Evolutionary conservation across 2,113 vertebrate species (phyloP).

Genomic region (Pseudorhombus dupliciocellatus): DNA sequence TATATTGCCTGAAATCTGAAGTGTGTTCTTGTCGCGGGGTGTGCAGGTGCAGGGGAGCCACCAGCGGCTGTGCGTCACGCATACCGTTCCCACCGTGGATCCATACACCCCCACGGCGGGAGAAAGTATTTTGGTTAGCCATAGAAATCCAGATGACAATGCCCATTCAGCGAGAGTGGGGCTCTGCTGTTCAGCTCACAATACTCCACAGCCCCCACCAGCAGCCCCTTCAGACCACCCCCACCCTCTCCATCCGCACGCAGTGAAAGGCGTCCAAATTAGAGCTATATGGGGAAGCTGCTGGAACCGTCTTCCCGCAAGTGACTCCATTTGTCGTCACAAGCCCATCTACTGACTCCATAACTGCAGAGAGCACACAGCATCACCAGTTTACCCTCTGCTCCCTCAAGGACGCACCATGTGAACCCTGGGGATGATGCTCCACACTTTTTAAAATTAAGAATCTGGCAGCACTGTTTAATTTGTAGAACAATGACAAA

Average conservation of each 20-base stretch:
- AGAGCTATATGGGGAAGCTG: slow-evolving; percentile 56
- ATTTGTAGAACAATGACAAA: slow-evolving; percentile 2
- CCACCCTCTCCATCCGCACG: slow-evolving; percentile 43
- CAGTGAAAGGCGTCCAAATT: slow-evolving; percentile 67
- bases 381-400: slow-evolving; percentile 32
- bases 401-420: not conserved
- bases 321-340: slow-evolving; percentile 53
- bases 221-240: slow-evolving; percentile 31
- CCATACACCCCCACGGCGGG: slow-evolving; percentile 70
- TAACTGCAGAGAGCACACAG: slow-evolving; percentile 8
- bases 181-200: slow-evolving; percentile 75
- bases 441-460: not conserved
- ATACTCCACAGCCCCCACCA: slow-evolving; percentile 53
- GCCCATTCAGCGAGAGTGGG: slow-evolving; percentile 76
- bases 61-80: slow-evolving; percentile 41
- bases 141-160: slow-evolving; percentile 83
- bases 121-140: slow-evolving; percentile 78
- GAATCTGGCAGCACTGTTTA: not conserved
- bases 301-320: slow-evolving; percentile 61
- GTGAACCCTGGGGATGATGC: not conserved
- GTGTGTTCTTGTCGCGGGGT: slow-evolving; percentile 53
- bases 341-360: slow-evolving; percentile 17
- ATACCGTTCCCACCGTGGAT: slow-evolving; percentile 61
- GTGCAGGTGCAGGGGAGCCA: slow-evolving; percentile 6
- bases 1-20: slow-evolving; percentile 60